phyloP scores from a whole-genome alignment of 2,113 vertebrate species.

The Myotis davidii region DNA sequence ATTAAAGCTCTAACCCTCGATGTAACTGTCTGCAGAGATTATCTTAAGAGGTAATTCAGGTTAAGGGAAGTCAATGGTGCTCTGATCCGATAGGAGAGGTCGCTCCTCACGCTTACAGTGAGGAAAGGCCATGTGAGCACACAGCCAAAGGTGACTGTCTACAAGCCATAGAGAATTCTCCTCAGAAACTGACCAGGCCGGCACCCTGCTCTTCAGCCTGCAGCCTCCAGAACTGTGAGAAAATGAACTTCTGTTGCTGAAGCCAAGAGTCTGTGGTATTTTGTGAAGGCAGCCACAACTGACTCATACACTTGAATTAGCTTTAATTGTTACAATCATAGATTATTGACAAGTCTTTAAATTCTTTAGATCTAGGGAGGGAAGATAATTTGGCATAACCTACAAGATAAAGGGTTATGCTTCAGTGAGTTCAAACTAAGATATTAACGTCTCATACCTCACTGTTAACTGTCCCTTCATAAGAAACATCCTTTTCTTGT shows the following conservation, averaged over 20 bases:
- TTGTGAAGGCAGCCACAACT: background rate
- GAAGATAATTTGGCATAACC: background rate
- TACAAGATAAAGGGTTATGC: background rate
- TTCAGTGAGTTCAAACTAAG: conserved; percentile 39
- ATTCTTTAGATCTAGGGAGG: background rate
- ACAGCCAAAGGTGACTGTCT: background rate
- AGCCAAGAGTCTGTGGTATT: background rate
- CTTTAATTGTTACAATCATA: background rate
- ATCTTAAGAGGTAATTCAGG: background rate
- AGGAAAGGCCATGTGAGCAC: background rate
- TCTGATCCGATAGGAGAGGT: too few relatives aligned
- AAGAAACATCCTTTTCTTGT: background rate
- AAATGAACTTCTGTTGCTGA: background rate
- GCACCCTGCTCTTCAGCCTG: background rate
- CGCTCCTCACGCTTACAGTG: fast-evolving
- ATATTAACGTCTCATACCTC: background rate
- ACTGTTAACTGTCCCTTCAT: background rate
- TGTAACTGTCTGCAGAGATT: background rate
- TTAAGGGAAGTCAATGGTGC: background rate
- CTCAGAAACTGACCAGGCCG: too few relatives aligned
- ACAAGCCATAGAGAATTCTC: background rate
- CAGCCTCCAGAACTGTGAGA: background rate
- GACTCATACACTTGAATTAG: background rate
- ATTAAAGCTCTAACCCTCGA: background rate
- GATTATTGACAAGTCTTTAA: background rate